Evolutionary conservation across 1,140 invertebrate genomes (phyloP).

Genomic region (Zaprionus lachaisei): DNA sequence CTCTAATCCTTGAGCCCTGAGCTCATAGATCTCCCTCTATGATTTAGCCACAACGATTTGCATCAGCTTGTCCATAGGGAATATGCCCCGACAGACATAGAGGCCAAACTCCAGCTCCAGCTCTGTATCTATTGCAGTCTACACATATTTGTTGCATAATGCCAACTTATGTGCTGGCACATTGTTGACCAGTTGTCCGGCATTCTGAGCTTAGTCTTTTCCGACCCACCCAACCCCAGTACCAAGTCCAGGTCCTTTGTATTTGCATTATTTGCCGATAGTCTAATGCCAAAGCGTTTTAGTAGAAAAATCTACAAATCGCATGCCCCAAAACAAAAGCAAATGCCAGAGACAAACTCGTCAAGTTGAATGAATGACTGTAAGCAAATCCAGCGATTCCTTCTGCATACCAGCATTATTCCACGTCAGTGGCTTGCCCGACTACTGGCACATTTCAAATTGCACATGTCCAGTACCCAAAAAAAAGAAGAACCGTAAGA

Average conservation of each 20-base stretch:
- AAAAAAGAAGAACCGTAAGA: constrained; percentile 14
- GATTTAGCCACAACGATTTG: constrained; percentile 39
- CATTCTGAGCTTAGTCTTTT: constrained; percentile 24
- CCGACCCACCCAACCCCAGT: neutral
- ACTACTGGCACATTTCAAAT: constrained; percentile 64
- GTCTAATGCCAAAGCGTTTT: constrained; percentile 68
- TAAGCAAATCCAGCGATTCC: constrained; percentile 49
- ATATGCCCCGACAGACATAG: neutral
- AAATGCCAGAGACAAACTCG: constrained; percentile 64
- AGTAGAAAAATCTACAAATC: constrained; percentile 71
- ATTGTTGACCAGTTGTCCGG: constrained; percentile 73
- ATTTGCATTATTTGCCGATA: constrained; percentile 63
- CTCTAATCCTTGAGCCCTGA: constrained; percentile 16
- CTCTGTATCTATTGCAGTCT: constrained; percentile 42
- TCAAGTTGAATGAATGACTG: constrained; percentile 60
- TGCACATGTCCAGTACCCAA: constrained; percentile 47
- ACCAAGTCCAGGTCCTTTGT: constrained; percentile 17
- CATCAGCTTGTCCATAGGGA: constrained; percentile 13
- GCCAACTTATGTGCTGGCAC: constrained; percentile 70
- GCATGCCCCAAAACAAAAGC: constrained; percentile 77
- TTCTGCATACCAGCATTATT: constrained; percentile 73
- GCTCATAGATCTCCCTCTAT: constrained; percentile 11
- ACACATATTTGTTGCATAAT: constrained; percentile 79
- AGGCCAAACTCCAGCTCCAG: neutral
- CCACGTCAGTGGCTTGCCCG: constrained; percentile 61